Base-by-base conservation (phyloP, 2,888 invertebrate species). In the Mythimna impura region DNA sequence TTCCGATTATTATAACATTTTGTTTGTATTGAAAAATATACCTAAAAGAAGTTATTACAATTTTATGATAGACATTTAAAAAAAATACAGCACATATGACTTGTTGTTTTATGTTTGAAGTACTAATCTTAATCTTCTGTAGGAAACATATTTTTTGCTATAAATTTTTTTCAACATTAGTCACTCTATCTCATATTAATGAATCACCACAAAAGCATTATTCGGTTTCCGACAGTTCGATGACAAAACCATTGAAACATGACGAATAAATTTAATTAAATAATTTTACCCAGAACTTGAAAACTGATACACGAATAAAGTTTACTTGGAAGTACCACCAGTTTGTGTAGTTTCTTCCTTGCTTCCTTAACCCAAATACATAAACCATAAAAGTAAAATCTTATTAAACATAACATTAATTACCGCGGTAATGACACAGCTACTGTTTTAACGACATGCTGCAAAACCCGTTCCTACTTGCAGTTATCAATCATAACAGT, bases 401-500 rank as follows among this genome's bases (percentile, higher is more conserved):
- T 57, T 69, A 67, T 81, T 74, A 76, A 73, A 82, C 50, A 69
- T 58, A 69, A 69, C 60, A 77, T 73, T 83, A 86, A 84, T 84
- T 78, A 74, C 55, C 60, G 17, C 52, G 30, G 52, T 73, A 86
- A 76, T 67, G 69, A 72, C 75, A 68, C 68, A 62, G 82, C 75
- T 64, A 75, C 79, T 63, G 74, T 67, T 84, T 79, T 72, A 65
- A 66, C 62, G 60, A 63, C 36, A 73, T 20, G 73, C 71, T 80
- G 76, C 70, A 72, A 63, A 83, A 83, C 88, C 75, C 76, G 83
- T 75, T 83, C 67, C 12, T 71, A 36, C 75, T 40, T 71, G 75
- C 76, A 81, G 85, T 85, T 86, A 89, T 89, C 87, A 88, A 89
- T 89, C 87, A 88, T 83, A 73, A 64, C 65, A 52, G 66, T 65